Evolutionary conservation across 2,113 vertebrate genomes (phyloP).

Genomic region (Menidia beryllina): DNA sequence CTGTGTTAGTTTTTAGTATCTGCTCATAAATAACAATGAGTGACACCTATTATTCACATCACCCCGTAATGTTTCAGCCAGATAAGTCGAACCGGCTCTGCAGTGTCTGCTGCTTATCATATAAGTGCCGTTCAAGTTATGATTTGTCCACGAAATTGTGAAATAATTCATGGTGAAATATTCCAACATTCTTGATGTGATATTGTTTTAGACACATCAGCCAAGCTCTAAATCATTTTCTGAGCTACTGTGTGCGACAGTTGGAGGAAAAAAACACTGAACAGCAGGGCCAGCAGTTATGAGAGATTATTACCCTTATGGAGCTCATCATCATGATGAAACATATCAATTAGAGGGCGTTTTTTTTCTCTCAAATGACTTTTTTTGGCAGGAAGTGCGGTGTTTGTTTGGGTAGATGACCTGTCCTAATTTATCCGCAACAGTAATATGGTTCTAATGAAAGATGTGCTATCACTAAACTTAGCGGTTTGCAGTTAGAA

Average conservation of each 20-base stretch:
- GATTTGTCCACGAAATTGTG: not conserved
- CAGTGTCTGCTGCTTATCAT: not conserved
- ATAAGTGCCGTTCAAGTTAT: not conserved
- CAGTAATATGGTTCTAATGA: not conserved
- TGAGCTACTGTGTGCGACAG: not conserved
- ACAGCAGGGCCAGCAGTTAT: slow-evolving; percentile 17
- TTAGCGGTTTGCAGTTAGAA: not conserved
- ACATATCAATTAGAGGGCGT: not conserved
- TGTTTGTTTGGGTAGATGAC: not conserved
- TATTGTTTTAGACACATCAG: not conserved
- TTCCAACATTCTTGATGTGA: not conserved
- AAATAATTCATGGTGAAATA: not conserved
- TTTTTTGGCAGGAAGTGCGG: not conserved
- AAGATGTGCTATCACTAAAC: not conserved
- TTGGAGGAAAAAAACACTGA: not conserved
- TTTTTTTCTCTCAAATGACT: slow-evolving; percentile 10
- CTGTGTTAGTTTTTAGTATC: slow-evolving; percentile 46
- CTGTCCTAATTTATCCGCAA: not conserved
- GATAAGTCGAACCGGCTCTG: not conserved
- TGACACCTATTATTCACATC: slow-evolving; percentile 13
- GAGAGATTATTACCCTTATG: slow-evolving; percentile 18
- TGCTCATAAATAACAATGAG: slow-evolving; percentile 24
- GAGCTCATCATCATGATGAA: slow-evolving; percentile 6
- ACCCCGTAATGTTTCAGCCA: slow-evolving; percentile 10
- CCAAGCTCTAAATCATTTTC: not conserved